Base-by-base conservation (phyloP, 2,888 invertebrate species). In the Glaucopsyche alexis region DNA sequence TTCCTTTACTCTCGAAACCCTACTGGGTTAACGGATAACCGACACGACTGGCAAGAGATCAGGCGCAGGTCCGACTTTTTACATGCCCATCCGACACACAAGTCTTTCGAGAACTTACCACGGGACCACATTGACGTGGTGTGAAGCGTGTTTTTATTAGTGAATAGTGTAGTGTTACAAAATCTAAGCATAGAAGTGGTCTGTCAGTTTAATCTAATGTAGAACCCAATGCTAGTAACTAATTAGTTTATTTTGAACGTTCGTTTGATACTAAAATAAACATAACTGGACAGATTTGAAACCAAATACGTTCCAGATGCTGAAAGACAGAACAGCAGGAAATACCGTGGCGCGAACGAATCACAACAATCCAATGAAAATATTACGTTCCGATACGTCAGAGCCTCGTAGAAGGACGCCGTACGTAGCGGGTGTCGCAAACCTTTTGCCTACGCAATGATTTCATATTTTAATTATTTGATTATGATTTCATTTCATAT, bases 321-420 rank as follows among this genome's bases (percentile, higher is more conserved):
- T 72, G 64, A 75, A 74, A 74, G 76, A 80, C 79, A 80, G 82
- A 83, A 82, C 85, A 84, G 81, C 89, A 87, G 88, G 88, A 91
- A 90, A 90, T 90, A 87, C 89, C 89, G 91, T 89, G 89, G 77
- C 76, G 81, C 80, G 82, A 29, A 80, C 84, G 84, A 85, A 86
- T 84, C 87, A 85, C 82, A 86, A 88, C 87, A 88, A 88, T 86
- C 83, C 82, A 83, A 83, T 82, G 86, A 87, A 87, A 89, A 88
- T 86, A 87, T 87, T 85, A 84, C 83, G 82, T 78, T 75, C 76
- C 73, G 77, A 79, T 74, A 85, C 88, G 87, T 89, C 85, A 85
- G 79, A 76, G 71, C 66, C 74, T 73, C 73, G 76, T 77, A 78
- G 77, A 75, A 80, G 78, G 78, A 77, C 76, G 77, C 73, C 76